phyloP scores from a whole-genome alignment of 2,113 vertebrate genomes.

The Rhabdornis inornatus region DNA sequence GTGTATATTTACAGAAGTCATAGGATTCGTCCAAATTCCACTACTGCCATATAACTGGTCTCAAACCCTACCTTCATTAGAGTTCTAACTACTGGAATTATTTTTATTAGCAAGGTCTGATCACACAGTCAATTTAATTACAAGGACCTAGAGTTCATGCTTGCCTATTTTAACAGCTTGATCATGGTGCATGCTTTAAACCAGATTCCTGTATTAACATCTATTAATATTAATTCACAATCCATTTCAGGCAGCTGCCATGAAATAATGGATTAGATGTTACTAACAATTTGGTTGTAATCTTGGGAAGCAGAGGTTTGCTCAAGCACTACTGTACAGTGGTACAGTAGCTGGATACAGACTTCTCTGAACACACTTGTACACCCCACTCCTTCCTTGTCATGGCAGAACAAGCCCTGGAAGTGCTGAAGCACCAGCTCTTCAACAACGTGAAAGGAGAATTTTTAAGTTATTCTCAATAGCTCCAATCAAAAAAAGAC shows the following conservation, averaged over 20 bases:
- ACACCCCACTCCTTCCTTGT: neutral
- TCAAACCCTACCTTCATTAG: neutral
- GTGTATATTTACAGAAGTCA: neutral
- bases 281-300: neutral
- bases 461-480: rapidly evolving
- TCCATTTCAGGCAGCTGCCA: neutral
- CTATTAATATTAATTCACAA: conserved; percentile 6
- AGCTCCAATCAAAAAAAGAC: neutral
- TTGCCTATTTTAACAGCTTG: neutral
- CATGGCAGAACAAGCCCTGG: neutral
- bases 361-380: neutral
- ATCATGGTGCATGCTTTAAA: neutral
- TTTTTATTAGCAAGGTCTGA: neutral
- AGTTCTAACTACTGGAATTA: neutral
- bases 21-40: neutral
- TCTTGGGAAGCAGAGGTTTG: neutral
- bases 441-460: neutral
- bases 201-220: neutral
- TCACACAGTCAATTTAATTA: neutral
- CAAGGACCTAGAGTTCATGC: neutral
- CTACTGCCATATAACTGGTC: neutral
- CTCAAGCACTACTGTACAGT: neutral
- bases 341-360: neutral
- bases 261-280: neutral
- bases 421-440: neutral